A percentile compares a stretch with the other conserved stretches of the same genome.
Evolutionary conservation across 2,797 vertebrate species (phyloP).

Genomic region (Pangasius larnaudii): DNA sequence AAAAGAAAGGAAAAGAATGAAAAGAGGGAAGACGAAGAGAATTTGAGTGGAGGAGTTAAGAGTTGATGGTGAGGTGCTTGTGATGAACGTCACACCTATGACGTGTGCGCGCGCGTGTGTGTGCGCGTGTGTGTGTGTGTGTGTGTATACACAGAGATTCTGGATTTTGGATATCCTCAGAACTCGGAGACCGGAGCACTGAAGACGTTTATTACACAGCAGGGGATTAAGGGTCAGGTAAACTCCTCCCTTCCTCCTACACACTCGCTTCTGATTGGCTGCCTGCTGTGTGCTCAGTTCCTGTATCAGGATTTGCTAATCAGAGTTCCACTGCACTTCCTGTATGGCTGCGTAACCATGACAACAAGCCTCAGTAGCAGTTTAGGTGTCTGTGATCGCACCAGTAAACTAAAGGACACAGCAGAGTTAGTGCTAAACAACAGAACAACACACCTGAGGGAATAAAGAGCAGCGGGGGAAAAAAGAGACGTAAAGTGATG

Average conservation of each 20-base stretch:
- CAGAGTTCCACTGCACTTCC: background rate
- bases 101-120: background rate
- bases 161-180: slow-evolving; percentile 99
- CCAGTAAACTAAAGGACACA: background rate
- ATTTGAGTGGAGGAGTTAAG: background rate
- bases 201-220: slow-evolving; percentile 99
- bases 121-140: slow-evolving; percentile 1
- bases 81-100: background rate
- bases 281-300: background rate
- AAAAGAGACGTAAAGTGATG: background rate
- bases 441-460: background rate
- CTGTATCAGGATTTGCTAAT: background rate
- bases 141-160: slow-evolving; percentile 83
- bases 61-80: background rate
- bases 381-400: too few species aligned
- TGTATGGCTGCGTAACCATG: background rate
- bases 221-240: slow-evolving; percentile 99
- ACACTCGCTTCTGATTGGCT: background rate
- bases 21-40: too few species aligned
- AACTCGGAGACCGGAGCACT: slow-evolving; percentile 98
- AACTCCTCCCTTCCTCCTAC: slow-evolving; percentile 12
- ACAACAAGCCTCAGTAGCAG: background rate
- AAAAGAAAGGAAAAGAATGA: background rate
- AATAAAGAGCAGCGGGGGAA: background rate
- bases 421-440: background rate